Evolutionary conservation across 2,113 vertebrate genomes (phyloP).

Genomic region (Chrysemys picta): DNA sequence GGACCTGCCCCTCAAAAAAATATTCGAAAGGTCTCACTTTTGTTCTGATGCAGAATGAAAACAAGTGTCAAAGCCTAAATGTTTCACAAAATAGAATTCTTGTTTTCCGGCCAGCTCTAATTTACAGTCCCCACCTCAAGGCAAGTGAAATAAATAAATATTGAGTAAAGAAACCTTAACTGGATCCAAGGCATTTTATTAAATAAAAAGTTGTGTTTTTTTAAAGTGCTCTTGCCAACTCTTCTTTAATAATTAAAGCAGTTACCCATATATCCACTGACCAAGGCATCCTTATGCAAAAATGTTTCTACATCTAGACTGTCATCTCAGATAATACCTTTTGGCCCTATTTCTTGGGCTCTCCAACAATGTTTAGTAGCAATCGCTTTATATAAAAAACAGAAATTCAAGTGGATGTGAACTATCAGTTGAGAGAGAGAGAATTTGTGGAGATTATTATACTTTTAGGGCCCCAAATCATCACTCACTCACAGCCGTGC

Average conservation of each 20-base stretch:
- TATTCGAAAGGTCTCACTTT: not conserved
- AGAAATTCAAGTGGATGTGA: not conserved
- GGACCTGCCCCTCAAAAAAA: not conserved
- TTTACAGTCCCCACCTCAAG: not conserved
- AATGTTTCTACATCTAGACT: slow-evolving; percentile 47
- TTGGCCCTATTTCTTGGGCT: not conserved
- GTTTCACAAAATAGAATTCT: not conserved
- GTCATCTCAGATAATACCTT: not conserved
- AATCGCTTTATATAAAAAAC: not conserved
- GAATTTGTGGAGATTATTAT: not conserved
- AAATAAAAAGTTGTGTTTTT: not conserved
- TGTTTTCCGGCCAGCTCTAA: not conserved
- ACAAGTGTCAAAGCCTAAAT: not conserved
- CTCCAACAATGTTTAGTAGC: not conserved
- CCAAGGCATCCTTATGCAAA: slow-evolving; percentile 18
- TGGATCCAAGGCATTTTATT: not conserved
- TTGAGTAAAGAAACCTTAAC: not conserved
- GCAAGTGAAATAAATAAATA: slow-evolving; percentile 35
- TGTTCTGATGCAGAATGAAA: not conserved
- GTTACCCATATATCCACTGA: not conserved
- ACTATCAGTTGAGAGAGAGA: not conserved
- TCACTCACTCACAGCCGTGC: not conserved
- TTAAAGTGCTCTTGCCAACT: slow-evolving; percentile 19
- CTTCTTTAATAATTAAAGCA: slow-evolving; percentile 64
- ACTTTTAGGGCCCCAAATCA: rapidly evolving